phyloP scores from a whole-genome alignment of 2,113 vertebrate genomes.

The Notothenia rossii region DNA sequence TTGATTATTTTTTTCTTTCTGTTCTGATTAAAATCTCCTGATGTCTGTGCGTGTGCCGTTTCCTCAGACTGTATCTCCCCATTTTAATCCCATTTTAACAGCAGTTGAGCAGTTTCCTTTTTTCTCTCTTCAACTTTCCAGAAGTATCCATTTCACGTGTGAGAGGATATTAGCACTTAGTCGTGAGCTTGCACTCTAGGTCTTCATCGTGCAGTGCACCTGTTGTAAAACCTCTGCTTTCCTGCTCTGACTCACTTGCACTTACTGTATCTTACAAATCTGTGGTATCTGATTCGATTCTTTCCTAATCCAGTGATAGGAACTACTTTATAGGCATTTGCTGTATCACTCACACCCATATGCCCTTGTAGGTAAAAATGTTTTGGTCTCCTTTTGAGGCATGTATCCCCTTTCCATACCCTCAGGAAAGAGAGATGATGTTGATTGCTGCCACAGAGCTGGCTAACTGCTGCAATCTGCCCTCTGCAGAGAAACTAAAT shows the following conservation, averaged over 20 bases:
- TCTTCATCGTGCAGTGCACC: slow-evolving; percentile 9
- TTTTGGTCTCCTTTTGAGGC: slow-evolving; percentile 53
- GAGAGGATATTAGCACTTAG: slow-evolving; percentile 52
- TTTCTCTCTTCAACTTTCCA: slow-evolving; percentile 19
- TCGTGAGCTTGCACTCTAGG: slow-evolving; percentile 23
- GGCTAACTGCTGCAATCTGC: slow-evolving; percentile 74
- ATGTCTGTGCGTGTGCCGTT: slow-evolving; percentile 5
- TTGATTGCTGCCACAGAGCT: slow-evolving; percentile 53
- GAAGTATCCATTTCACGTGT: slow-evolving; percentile 49
- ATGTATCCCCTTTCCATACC: slow-evolving; percentile 52
- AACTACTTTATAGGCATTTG: slow-evolving; percentile 71
- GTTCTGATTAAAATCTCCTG: neutral
- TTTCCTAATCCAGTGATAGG: slow-evolving; percentile 58
- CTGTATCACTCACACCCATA: slow-evolving; percentile 48
- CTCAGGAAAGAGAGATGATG: slow-evolving; percentile 56
- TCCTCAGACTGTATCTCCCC: neutral
- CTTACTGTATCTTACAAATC: slow-evolving; percentile 51
- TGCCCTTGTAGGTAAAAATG: slow-evolving; percentile 57
- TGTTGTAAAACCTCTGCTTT: slow-evolving; percentile 44
- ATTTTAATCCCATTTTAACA: neutral
- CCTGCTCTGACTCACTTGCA: slow-evolving; percentile 48
- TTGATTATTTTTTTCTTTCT: no score
- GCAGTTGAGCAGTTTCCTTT: neutral
- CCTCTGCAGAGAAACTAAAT: slow-evolving; percentile 79
- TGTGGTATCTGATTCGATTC: slow-evolving; percentile 54